Base-by-base conservation (phyloP, 2,113 vertebrate genomes). In the Pelecanus crispus region DNA sequence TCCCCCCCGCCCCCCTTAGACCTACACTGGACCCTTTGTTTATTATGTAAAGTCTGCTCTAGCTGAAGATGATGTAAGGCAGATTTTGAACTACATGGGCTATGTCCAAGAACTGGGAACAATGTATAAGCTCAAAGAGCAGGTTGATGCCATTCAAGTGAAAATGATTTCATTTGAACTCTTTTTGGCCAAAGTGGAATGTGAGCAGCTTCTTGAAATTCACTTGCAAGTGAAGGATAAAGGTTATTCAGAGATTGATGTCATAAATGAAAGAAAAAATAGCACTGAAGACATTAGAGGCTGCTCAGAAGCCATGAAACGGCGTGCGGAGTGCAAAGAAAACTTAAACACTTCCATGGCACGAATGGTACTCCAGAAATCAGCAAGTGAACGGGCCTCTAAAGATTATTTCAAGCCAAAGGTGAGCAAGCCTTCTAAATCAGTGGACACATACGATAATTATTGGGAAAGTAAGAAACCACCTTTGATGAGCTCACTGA, bases 1-100 rank as follows among this genome's bases (percentile, higher is more conserved):
- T 16, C 50, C 78, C 11, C 45, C 34, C 53, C 18, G 3, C 6
- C 85, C 88, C 73, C 94, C 95, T 62, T 68, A 99, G 99, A 99
- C 99, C 79, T 99, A 99, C 98, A 99, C 99, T 9, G 99, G 99
- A 73, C 99, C 99, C 44, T 99, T 99, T 77, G 99, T 99, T 83
- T 99, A 99, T 98, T 98, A 99, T 42, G 98, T 99, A 55, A 99
- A 99, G 98, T 99, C 99, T 24, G 98, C 99, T 14, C 95, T 99
- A 31, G 97, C 98, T 17, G 99, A 99, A 26, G 97, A 98, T 17
- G 99, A 99, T 81, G 98, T 99, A 66, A 98, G 97, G 78, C 96
- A 98, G 80, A 98, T 99, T 70, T 98, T 99, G 97, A 99, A 96
- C 91, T 98, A 98, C 97, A 99, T 99, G 97, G 99, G 99, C 95